These are phyloP conservation scores for Actinemys pallida DNA, from an alignment of 2,113 vertebrate species.

Conservation along the genomic window DNA sequence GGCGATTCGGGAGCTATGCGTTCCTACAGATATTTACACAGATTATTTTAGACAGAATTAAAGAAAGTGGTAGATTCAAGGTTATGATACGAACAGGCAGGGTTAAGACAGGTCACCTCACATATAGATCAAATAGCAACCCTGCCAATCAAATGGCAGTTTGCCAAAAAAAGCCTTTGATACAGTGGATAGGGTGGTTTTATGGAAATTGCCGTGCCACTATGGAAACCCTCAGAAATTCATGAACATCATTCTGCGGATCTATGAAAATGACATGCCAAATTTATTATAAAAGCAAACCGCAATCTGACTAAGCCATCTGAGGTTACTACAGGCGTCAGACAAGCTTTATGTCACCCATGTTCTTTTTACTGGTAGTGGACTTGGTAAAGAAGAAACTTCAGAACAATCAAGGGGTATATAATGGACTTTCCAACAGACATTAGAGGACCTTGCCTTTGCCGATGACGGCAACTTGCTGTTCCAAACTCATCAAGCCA, in stretches of 20 bases:
- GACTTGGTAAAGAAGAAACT: not conserved
- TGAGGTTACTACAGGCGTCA: not conserved
- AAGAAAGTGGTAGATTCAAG: not conserved
- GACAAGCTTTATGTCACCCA: not conserved
- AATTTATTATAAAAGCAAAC: no score
- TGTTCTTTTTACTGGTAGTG: not conserved
- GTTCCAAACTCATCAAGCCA: not conserved
- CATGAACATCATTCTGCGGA: no score
- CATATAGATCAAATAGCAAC: no score
- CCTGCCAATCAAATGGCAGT: no score
- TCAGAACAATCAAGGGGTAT: not conserved
- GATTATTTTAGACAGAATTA: not conserved
- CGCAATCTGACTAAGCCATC: not conserved
- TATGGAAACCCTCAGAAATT: no score
- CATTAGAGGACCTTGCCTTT: not conserved
- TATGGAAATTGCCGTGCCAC: no score
- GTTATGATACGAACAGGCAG: not conserved
- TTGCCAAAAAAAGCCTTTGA: no score
- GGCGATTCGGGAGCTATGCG: no score
- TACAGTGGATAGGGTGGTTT: no score
- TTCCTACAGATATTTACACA: not conserved
- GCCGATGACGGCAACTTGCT: not conserved
- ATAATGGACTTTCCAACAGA: not conserved
- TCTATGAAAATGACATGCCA: no score
- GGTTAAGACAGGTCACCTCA: not conserved